A percentile compares a stretch with the other conserved stretches of the same genome.
phyloP scores from a whole-genome alignment of 2,113 vertebrate species.

The Bubo scandiacus region DNA sequence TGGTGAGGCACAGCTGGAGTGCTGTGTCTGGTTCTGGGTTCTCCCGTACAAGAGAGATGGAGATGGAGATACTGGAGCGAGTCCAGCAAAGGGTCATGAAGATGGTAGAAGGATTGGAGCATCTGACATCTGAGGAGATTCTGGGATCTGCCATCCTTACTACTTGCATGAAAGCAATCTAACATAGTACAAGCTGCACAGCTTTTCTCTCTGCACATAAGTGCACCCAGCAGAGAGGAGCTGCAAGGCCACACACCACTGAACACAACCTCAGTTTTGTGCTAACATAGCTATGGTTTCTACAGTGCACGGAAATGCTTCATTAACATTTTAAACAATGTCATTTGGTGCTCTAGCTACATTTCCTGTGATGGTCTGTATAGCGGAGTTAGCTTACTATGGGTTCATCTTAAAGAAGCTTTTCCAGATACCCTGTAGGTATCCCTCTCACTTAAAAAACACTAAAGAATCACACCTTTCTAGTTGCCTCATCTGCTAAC shows the following conservation, averaged over 20 bases:
- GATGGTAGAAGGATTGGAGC: fast-evolving
- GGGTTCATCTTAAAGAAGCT: background rate
- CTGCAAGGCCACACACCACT: background rate
- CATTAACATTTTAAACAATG: background rate
- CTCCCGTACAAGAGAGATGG: fast-evolving
- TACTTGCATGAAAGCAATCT: background rate
- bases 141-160: background rate
- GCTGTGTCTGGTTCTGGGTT: background rate
- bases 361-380: background rate
- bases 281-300: background rate
- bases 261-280: background rate
- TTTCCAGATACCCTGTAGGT: background rate
- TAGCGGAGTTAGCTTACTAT: background rate
- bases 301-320: background rate
- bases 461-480: background rate
- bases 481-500: background rate
- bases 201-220: background rate
- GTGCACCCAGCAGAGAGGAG: background rate
- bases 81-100: fast-evolving
- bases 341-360: background rate
- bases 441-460: background rate
- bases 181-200: background rate
- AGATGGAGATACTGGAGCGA: background rate
- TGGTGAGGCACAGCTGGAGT: background rate
- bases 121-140: background rate